Evolutionary conservation across 1,140 invertebrate species (phyloP).

Genomic region (Drosophila kikkawai): DNA sequence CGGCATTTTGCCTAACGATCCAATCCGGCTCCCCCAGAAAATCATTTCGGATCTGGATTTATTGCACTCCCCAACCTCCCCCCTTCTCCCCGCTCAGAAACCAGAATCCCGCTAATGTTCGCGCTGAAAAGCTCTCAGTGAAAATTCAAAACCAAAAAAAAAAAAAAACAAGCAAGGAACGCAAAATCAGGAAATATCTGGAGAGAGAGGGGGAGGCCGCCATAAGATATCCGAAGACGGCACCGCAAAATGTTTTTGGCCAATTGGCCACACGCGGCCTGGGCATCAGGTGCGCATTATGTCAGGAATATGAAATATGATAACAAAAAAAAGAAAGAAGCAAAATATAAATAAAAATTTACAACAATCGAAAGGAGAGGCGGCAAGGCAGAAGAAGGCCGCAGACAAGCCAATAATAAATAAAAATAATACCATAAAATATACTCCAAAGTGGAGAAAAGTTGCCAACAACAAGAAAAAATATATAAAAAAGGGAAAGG

Average conservation of each 20-base stretch:
- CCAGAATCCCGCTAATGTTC: slow-evolving; percentile 74
- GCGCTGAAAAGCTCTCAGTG: slow-evolving; percentile 57
- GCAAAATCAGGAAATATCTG: background rate
- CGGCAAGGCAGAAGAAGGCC: slow-evolving; percentile 8
- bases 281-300: slow-evolving; percentile 79
- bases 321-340: slow-evolving; percentile 38
- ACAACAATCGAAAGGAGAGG: slow-evolving; percentile 29
- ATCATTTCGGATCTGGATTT: slow-evolving; percentile 78
- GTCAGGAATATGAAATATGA: slow-evolving; percentile 74
- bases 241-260: slow-evolving; percentile 55
- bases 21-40: slow-evolving; percentile 57
- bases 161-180: background rate
- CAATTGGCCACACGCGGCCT: slow-evolving; percentile 56
- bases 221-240: slow-evolving; percentile 17
- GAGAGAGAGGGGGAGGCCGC: background rate
- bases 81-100: slow-evolving; percentile 2
- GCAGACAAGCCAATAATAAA: slow-evolving; percentile 45
- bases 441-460: slow-evolving; percentile 49
- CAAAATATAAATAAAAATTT: slow-evolving; percentile 52
- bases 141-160: slow-evolving; percentile 8
- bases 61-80: slow-evolving; percentile 47
- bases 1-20: slow-evolving; percentile 38
- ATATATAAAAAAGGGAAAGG: background rate
- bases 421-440: slow-evolving; percentile 49
- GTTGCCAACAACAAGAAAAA: slow-evolving; percentile 24